Evolutionary conservation across 2,113 vertebrate genomes (phyloP).

Genomic region (Hepsetus odoe): DNA sequence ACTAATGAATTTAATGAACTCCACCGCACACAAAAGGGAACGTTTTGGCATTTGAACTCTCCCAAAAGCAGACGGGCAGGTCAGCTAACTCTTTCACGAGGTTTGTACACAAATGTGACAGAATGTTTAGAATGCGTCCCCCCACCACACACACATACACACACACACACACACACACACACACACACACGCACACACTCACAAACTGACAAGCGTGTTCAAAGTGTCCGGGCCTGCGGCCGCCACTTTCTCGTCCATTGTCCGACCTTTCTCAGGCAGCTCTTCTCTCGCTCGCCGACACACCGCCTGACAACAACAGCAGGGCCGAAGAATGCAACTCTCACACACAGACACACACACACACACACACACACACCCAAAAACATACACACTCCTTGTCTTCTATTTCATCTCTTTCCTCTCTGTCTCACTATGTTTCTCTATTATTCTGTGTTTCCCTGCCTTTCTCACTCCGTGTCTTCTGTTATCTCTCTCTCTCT

Average conservation of each 20-base stretch:
- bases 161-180: too few relatives aligned
- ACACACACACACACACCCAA: conserved; percentile 28
- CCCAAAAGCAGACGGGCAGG: conserved; percentile 96
- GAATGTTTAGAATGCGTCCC: conserved; percentile 86
- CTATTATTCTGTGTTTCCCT: conserved; percentile 32
- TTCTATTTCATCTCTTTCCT: neutral
- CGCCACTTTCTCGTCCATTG: conserved; percentile 89
- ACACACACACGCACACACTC: too few relatives aligned
- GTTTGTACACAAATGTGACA: conserved; percentile 99
- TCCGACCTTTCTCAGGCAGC: conserved; percentile 78
- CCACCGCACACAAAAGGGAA: conserved; percentile 88
- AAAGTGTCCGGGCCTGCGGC: conserved; percentile 92
- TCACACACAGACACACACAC: conserved; percentile 60
- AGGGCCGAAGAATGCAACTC: conserved; percentile 87
- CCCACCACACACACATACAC: too few relatives aligned
- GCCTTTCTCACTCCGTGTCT: conserved; percentile 59
- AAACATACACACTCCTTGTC: conserved; percentile 41
- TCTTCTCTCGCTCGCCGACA: conserved; percentile 81
- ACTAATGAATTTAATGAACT: conserved; percentile 99
- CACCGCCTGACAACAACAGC: conserved; percentile 79
- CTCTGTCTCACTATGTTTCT: neutral
- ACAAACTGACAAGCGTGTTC: conserved; percentile 93
- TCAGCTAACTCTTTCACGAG: conserved; percentile 97
- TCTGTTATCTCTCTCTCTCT: conserved; percentile 57
- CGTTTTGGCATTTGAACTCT: conserved; percentile 97